A percentile compares a stretch with the other conserved stretches of the same genome.
These are phyloP conservation scores for Tadarida brasiliensis DNA, from an alignment of 2,797 vertebrate genomes.

Conservation along the genomic window DNA sequence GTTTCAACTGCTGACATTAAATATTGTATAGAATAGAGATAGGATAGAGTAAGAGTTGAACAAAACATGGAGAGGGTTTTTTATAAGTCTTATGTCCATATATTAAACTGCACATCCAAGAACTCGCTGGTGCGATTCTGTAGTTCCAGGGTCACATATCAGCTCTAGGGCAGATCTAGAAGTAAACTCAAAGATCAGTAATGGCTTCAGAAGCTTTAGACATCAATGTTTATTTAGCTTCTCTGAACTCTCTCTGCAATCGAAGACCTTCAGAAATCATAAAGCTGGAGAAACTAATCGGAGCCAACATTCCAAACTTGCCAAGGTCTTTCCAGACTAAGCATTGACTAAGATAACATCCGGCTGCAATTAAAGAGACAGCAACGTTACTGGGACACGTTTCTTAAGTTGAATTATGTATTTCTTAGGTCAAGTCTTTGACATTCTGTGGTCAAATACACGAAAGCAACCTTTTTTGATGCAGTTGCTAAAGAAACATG, in stretches of 20 bases:
- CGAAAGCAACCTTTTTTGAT: conserved; percentile 30
- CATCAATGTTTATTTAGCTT: not conserved
- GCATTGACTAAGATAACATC: not conserved
- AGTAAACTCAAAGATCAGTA: conserved; percentile 49
- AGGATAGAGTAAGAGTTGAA: not conserved
- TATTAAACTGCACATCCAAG: not conserved
- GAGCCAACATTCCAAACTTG: conserved; percentile 29
- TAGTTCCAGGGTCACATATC: conserved; percentile 19
- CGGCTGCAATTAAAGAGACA: not conserved
- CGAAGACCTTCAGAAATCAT: conserved; percentile 1
- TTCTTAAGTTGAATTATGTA: conserved; percentile 45
- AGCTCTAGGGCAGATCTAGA: not conserved
- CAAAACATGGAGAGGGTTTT: not conserved
- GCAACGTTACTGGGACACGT: not conserved
- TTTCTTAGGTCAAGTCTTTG: conserved; percentile 42
- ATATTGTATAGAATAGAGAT: not conserved
- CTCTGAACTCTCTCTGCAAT: conserved; percentile 19
- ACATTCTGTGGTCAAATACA: conserved; percentile 10
- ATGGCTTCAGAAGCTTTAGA: conserved; percentile 1
- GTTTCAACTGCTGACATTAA: not conserved
- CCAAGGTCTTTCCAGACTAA: not conserved
- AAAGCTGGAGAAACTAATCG: conserved; percentile 8
- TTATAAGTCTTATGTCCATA: not conserved
- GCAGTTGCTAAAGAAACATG: conserved; percentile 8
- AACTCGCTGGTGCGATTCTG: not conserved